Percentiles rank a stretch among this genome's conserved stretches.
Conservation (phyloP, 2,888 invertebrate genomes). For the Notocelia uddmanniana region DNA sequence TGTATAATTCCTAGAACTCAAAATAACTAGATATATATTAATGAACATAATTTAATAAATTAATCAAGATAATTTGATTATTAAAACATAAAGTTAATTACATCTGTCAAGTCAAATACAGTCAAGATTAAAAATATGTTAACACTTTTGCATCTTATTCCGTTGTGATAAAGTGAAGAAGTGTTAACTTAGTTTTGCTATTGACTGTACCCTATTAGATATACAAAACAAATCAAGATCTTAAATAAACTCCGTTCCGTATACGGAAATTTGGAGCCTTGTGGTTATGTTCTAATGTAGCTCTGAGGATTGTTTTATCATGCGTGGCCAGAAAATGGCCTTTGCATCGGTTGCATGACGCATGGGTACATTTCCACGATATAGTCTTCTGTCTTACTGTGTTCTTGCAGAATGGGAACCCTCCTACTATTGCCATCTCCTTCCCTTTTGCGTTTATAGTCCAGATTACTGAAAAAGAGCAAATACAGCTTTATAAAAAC, state of each 20-base stretch:
- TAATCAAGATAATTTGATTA: no score
- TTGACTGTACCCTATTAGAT: no score
- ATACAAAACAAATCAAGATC: constrained; percentile 1
- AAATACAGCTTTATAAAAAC: neutral
- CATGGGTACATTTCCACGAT: constrained; percentile 25
- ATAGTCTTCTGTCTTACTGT: constrained; percentile 13
- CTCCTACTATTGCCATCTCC: constrained; percentile 14
- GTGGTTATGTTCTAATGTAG: constrained; percentile 8
- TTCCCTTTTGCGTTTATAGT: constrained; percentile 11
- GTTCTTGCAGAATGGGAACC: constrained; percentile 23
- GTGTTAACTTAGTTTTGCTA: no score
- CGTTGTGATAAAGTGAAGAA: no score
- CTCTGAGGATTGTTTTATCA: neutral
- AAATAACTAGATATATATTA: no score
- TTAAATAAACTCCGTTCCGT: constrained; percentile 22
- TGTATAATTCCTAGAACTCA: no score
- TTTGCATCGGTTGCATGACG: constrained; percentile 4
- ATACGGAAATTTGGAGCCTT: constrained; percentile 13
- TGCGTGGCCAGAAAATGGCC: constrained; percentile 17
- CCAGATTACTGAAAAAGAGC: constrained; percentile 6
- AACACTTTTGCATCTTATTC: no score
- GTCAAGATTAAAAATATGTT: no score
- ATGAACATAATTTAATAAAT: no score
- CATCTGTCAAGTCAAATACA: no score
- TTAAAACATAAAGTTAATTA: no score